Conservation (phyloP, 2,797 vertebrate species). For the Typhlichthys subterraneus region DNA sequence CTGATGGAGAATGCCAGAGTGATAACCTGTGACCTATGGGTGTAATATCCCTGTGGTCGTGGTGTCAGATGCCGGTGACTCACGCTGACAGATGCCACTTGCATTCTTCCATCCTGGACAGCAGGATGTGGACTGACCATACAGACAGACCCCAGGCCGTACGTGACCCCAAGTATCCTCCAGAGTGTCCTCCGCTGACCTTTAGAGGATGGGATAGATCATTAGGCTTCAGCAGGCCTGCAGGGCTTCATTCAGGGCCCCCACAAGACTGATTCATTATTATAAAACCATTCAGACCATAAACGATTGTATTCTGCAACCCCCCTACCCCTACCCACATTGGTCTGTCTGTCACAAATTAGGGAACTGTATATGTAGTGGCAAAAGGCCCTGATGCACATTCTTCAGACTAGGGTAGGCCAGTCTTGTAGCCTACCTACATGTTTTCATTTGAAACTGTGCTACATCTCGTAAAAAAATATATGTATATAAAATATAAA, state of each 20-base stretch:
- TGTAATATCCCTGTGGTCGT: constrained; percentile 21
- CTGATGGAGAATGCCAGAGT: constrained; percentile 5
- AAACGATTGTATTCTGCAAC: constrained; percentile 9
- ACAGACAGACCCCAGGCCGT: constrained; percentile 52
- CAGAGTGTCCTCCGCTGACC: constrained; percentile 36
- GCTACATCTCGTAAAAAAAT: constrained; percentile 47
- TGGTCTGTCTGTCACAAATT: too few relatives aligned
- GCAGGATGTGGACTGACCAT: constrained; percentile 58
- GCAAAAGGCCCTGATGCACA: too few relatives aligned
- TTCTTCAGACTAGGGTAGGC: constrained; percentile 12
- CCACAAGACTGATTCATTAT: too few relatives aligned
- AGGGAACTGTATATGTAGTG: too few relatives aligned
- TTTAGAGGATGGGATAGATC: constrained; percentile 19
- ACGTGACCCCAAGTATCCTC: constrained; percentile 23
- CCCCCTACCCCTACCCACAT: constrained; percentile 11
- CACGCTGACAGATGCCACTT: constrained; percentile 65
- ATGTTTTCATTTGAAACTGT: constrained; percentile 24
- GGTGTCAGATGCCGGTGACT: constrained; percentile 42
- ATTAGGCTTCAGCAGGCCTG: constrained; percentile 25
- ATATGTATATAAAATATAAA: constrained; percentile 12
- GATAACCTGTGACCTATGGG: constrained; percentile 34
- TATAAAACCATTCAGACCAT: background rate
- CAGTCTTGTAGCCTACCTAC: constrained; percentile 12
- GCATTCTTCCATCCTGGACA: constrained; percentile 73
- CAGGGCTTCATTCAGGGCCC: constrained; percentile 10